phyloP scores from a whole-genome alignment of 2,888 invertebrate species.

The Eurytoma adleriae region DNA sequence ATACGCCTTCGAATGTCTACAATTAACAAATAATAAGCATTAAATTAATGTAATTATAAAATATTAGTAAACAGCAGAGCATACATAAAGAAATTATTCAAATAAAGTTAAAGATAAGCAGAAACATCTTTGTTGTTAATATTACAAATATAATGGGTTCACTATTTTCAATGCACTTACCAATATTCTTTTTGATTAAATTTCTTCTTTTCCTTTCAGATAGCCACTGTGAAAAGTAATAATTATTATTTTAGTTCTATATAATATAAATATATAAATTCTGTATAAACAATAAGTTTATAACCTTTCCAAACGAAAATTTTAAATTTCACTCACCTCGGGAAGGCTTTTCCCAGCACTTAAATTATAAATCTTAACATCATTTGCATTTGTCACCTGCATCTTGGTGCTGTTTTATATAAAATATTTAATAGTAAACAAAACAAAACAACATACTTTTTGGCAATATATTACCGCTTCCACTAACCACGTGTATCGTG shows the following conservation, averaged over 20 bases:
- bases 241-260: slow-evolving; percentile 40
- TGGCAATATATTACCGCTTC: not conserved
- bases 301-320: slow-evolving; percentile 40
- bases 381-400: slow-evolving; percentile 95
- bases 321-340: slow-evolving; percentile 83
- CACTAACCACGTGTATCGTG: no score
- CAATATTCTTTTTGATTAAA: slow-evolving; percentile 90
- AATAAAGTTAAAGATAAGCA: not conserved
- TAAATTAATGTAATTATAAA: not conserved
- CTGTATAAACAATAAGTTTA: slow-evolving; percentile 31
- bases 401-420: slow-evolving; percentile 77
- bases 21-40: slow-evolving; percentile 53
- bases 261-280: slow-evolving; percentile 16
- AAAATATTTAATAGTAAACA: slow-evolving; percentile 4
- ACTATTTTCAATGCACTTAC: slow-evolving; percentile 70
- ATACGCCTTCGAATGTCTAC: slow-evolving; percentile 91
- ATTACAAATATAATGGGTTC: not conserved
- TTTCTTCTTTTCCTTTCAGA: slow-evolving; percentile 89
- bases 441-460: slow-evolving; percentile 30
- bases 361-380: slow-evolving; percentile 98
- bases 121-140: not conserved
- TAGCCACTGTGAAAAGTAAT: slow-evolving; percentile 84
- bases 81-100: not conserved
- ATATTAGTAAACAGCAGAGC: slow-evolving; percentile 1
- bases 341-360: slow-evolving; percentile 98